These are phyloP conservation scores for Tamias sibiricus DNA, from an alignment of 2,113 vertebrate species.

Conservation along the genomic window DNA sequence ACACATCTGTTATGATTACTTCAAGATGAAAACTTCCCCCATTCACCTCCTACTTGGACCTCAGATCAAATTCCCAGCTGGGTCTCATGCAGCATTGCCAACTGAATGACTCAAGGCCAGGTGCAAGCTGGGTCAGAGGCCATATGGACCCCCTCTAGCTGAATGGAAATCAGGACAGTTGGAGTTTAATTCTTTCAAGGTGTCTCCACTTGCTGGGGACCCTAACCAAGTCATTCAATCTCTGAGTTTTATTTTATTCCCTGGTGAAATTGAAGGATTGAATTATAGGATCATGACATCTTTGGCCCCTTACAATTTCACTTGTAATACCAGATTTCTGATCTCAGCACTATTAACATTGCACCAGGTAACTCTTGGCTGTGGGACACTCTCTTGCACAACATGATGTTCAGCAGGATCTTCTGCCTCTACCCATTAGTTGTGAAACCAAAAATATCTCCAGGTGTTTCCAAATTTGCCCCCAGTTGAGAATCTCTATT, in stretches of 20 bases:
- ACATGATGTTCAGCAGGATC: background rate
- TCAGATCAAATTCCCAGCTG: background rate
- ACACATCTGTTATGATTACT: background rate
- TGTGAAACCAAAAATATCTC: background rate
- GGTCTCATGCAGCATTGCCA: background rate
- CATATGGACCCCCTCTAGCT: background rate
- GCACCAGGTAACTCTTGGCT: background rate
- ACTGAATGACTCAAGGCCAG: background rate
- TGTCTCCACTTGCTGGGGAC: background rate
- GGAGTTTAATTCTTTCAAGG: background rate
- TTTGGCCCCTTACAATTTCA: background rate
- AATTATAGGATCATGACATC: background rate
- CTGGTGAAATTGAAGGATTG: background rate
- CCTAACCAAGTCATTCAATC: background rate
- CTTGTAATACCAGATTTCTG: background rate
- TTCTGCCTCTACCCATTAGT: background rate
- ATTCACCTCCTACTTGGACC: background rate
- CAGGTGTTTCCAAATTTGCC: background rate
- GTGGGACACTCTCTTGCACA: background rate
- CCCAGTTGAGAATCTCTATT: background rate
- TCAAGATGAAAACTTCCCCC: background rate
- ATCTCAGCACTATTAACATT: background rate
- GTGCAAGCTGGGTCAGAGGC: background rate
- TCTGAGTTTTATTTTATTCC: conserved; percentile 10
- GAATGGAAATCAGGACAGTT: background rate